Evolutionary conservation across 2,113 vertebrate species (phyloP).

Genomic region (Ctenomys sociabilis): DNA sequence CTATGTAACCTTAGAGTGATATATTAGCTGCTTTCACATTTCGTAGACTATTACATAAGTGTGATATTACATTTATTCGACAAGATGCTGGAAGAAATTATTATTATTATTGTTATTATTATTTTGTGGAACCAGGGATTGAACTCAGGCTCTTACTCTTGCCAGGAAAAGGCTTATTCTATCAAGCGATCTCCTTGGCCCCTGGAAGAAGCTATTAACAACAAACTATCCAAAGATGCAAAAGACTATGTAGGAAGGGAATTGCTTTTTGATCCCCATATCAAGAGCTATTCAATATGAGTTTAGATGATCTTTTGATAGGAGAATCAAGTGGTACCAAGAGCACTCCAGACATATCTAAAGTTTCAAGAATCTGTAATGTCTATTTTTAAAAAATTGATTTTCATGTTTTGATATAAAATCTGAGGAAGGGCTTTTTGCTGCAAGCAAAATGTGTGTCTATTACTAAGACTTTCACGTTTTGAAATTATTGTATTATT

Average conservation of each 20-base stretch:
- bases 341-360: not conserved
- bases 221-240: not conserved
- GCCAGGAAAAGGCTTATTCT: no score
- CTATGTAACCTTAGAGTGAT: constrained; percentile 16
- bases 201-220: not conserved
- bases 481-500: constrained; percentile 57
- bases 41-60: not conserved
- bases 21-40: constrained; percentile 38
- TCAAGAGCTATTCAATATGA: not conserved
- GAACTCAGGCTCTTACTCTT: no score
- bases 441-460: constrained; percentile 45
- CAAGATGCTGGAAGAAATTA: constrained; percentile 12
- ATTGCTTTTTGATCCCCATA: not conserved
- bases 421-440: constrained; percentile 50
- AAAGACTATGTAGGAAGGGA: not conserved
- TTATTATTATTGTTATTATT: no score
- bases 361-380: constrained; percentile 18
- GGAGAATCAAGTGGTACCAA: not conserved
- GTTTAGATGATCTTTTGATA: not conserved
- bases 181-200: no score
- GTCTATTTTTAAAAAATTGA: not conserved
- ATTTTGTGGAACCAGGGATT: no score
- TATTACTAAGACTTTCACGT: constrained; percentile 47
- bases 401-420: constrained; percentile 36
- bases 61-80: not conserved